A percentile compares a stretch with the other conserved stretches of the same genome.
Evolutionary conservation across 2,888 invertebrate genomes (phyloP).

Genomic region (Thymelicus acteon): DNA sequence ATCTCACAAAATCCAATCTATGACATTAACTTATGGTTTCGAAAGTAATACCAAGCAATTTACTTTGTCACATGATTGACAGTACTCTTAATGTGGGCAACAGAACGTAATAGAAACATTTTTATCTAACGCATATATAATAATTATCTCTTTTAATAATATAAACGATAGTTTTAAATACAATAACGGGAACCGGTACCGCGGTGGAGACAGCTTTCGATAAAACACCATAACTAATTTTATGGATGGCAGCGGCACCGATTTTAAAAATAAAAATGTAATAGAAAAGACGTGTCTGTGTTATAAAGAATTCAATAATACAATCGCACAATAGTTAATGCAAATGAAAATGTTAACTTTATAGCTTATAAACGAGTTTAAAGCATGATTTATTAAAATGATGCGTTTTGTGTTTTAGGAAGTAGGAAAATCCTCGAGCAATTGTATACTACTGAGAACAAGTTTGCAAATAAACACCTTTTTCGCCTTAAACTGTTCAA

Average conservation of each 20-base stretch:
- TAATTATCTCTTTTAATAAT: conserved; percentile 34
- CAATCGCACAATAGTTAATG: background rate
- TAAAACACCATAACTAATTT: background rate
- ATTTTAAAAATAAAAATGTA: background rate
- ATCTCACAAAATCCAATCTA: conserved; percentile 69
- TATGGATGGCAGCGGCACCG: background rate
- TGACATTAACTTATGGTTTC: conserved; percentile 73
- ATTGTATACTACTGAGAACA: background rate
- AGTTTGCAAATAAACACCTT: conserved; percentile 2
- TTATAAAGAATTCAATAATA: background rate
- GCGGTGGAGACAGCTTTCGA: background rate
- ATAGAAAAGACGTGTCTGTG: background rate
- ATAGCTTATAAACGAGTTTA: background rate
- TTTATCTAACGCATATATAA: conserved; percentile 48
- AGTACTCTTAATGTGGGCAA: conserved; percentile 52
- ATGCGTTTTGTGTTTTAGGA: background rate
- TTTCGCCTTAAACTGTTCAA: background rate
- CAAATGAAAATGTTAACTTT: background rate
- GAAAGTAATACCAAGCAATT: conserved; percentile 71
- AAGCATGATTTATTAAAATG: background rate
- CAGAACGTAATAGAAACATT: conserved; percentile 53
- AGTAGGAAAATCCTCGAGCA: background rate
- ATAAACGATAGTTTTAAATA: conserved; percentile 2
- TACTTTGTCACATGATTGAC: conserved; percentile 64
- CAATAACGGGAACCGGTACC: no score